A percentile compares a stretch with the other conserved stretches of the same genome.
Evolutionary conservation across 2,797 vertebrate species (phyloP).

Genomic region (Rhinoraja longicauda): DNA sequence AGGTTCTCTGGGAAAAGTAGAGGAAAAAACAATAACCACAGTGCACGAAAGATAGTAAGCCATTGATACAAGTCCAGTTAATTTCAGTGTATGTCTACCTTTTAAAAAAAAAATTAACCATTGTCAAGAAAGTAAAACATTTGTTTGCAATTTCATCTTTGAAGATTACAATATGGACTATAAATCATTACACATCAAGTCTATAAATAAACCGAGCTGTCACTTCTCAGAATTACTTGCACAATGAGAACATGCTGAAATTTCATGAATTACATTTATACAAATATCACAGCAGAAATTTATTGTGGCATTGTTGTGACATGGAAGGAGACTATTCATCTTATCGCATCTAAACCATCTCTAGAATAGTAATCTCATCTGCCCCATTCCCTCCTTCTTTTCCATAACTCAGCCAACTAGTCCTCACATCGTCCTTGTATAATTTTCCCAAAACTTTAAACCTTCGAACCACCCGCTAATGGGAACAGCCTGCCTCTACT

Average conservation of each 20-base stretch:
- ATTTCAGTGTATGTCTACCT: background rate
- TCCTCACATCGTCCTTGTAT: too few species aligned
- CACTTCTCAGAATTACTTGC: background rate
- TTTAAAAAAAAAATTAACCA: too few species aligned
- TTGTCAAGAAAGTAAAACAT: background rate
- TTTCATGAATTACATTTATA: background rate
- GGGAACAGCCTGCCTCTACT: too few species aligned
- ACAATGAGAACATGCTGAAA: background rate
- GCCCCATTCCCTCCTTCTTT: too few species aligned
- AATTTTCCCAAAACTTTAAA: too few species aligned
- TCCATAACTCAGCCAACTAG: too few species aligned
- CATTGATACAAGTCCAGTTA: background rate
- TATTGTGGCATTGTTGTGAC: too few species aligned
- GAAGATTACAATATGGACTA: background rate
- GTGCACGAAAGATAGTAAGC: too few species aligned
- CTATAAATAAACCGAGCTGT: background rate
- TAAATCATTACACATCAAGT: background rate
- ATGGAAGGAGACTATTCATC: too few species aligned
- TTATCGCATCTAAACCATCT: too few species aligned
- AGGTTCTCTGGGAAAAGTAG: background rate
- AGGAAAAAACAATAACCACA: background rate
- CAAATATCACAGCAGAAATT: background rate
- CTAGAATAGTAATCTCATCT: too few species aligned
- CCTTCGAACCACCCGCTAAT: too few species aligned
- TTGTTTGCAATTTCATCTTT: slow-evolving; percentile 20